A percentile compares a stretch with the other conserved stretches of the same genome.
phyloP scores from a whole-genome alignment of 2,888 invertebrate species.

The Andrena bicolor region DNA sequence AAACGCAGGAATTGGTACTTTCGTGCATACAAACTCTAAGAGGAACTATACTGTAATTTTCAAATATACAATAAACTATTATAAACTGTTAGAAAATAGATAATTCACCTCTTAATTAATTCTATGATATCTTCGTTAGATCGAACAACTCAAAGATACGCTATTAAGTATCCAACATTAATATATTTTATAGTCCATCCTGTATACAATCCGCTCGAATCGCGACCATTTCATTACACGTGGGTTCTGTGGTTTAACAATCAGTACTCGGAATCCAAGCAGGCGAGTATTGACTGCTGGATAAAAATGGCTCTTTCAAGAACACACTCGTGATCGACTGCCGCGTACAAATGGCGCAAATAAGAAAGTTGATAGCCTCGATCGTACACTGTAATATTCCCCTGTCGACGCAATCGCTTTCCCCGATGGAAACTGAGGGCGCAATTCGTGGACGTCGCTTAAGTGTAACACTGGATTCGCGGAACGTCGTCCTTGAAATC shows the following conservation, averaged over 20 bases:
- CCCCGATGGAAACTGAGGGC: slow-evolving; percentile 30
- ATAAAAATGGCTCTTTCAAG: slow-evolving; percentile 56
- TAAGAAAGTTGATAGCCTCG: slow-evolving; percentile 48
- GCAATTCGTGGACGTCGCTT: slow-evolving; percentile 35
- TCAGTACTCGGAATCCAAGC: slow-evolving; percentile 32
- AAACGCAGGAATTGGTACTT: slow-evolving; percentile 7
- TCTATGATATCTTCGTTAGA: neutral
- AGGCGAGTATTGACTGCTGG: slow-evolving; percentile 39
- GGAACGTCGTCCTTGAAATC: slow-evolving; percentile 9
- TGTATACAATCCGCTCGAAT: slow-evolving; percentile 15
- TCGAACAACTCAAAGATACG: neutral
- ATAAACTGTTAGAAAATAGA: neutral
- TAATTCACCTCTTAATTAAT: too few relatives aligned
- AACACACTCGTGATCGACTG: slow-evolving; percentile 48
- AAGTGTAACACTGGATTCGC: slow-evolving; percentile 2
- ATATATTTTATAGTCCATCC: neutral
- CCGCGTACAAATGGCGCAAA: slow-evolving; percentile 39
- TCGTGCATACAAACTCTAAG: neutral
- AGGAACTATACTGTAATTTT: neutral
- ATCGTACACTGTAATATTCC: slow-evolving; percentile 48
- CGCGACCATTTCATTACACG: slow-evolving; percentile 14
- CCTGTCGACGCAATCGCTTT: slow-evolving; percentile 15
- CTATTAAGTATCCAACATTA: neutral
- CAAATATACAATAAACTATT: neutral
- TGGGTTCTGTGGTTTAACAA: slow-evolving; percentile 27